These are phyloP conservation scores for Himalopsyche phryganea DNA, from an alignment of 1,140 invertebrate genomes.

Conservation along the genomic window DNA sequence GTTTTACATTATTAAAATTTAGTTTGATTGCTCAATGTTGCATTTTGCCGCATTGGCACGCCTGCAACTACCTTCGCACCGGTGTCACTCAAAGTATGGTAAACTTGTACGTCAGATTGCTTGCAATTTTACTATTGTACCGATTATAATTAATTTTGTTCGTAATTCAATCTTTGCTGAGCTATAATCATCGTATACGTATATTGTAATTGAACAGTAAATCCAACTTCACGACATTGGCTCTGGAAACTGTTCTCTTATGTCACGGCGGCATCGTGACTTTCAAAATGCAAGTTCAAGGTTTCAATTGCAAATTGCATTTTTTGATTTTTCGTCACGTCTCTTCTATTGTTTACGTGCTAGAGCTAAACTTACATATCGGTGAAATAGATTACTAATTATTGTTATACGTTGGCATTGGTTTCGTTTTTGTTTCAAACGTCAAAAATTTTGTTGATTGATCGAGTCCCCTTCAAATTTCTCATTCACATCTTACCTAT, in stretches of 20 bases:
- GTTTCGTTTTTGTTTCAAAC: too few species aligned
- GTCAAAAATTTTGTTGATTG: too few species aligned
- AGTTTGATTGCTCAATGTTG: not conserved
- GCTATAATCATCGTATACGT: too few species aligned
- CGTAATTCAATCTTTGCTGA: not conserved
- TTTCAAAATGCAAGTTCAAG: slow-evolving; percentile 12
- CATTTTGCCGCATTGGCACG: slow-evolving; percentile 15
- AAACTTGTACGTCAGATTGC: not conserved
- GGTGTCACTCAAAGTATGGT: slow-evolving; percentile 8
- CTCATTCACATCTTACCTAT: too few species aligned
- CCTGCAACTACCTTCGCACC: slow-evolving; percentile 15
- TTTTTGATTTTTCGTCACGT: slow-evolving; percentile 1
- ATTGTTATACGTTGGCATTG: too few species aligned
- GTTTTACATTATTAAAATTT: not conserved
- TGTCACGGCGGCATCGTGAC: not conserved
- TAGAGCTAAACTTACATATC: too few species aligned
- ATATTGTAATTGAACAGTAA: too few species aligned
- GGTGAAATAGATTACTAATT: too few species aligned
- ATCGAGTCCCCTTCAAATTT: too few species aligned
- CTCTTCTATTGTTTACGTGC: too few species aligned
- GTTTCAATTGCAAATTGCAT: slow-evolving; percentile 4
- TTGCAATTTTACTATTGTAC: not conserved
- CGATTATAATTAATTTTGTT: not conserved
- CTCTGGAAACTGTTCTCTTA: too few species aligned
- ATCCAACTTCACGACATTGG: too few species aligned